Evolutionary conservation across 2,113 vertebrate genomes (phyloP).

Genomic region (Leptodactylus fuscus): DNA sequence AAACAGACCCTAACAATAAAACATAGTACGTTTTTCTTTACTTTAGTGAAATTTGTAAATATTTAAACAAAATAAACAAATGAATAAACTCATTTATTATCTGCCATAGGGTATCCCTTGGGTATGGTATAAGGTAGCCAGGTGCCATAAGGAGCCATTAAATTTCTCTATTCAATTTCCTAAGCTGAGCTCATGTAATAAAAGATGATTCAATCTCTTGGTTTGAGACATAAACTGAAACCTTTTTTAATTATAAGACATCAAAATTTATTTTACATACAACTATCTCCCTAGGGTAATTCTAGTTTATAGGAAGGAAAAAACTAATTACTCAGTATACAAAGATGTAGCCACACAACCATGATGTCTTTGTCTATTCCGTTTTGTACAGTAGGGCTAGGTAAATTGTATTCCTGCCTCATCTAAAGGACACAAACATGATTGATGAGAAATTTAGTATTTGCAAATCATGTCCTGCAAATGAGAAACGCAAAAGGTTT

Average conservation of each 20-base stretch:
- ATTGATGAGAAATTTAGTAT: neutral
- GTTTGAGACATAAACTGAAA: constrained; percentile 11
- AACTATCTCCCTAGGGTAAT: constrained; percentile 12
- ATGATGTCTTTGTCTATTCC: neutral
- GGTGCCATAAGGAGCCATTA: constrained; percentile 7
- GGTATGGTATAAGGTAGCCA: neutral
- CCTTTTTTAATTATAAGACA: constrained; percentile 25
- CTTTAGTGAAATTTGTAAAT: neutral
- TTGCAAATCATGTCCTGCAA: neutral
- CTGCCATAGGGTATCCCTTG: constrained; percentile 16
- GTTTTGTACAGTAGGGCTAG: neutral
- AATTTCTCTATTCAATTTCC: constrained; percentile 16
- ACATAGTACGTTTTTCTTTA: neutral
- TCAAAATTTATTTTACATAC: constrained; percentile 31
- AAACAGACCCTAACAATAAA: neutral
- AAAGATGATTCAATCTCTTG: constrained; percentile 16
- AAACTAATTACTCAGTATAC: neutral
- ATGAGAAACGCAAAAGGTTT: neutral
- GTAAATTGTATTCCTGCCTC: neutral
- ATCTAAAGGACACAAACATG: neutral
- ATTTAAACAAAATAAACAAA: neutral
- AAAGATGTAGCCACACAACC: neutral
- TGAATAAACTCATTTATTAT: neutral
- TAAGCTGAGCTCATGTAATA: neutral
- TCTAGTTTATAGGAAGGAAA: neutral